Percentiles rank a stretch among this genome's conserved stretches.
phyloP scores from a whole-genome alignment of 2,113 vertebrate genomes.

The Syngnathoides biaculeatus region DNA sequence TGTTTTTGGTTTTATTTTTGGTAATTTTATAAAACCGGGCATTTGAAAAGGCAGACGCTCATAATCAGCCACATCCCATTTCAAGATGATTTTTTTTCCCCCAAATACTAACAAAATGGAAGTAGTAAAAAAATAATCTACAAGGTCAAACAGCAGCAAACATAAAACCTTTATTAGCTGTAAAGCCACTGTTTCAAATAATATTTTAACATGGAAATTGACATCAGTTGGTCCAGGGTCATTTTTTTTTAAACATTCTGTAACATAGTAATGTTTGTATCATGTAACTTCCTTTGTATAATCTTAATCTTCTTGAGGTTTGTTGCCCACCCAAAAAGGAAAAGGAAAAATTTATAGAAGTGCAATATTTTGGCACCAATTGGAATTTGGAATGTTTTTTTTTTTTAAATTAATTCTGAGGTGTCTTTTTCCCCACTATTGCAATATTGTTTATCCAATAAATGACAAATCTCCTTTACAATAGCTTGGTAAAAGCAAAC shows the following conservation, averaged over 20 bases:
- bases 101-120: not conserved
- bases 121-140: not conserved
- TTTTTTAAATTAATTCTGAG: not conserved
- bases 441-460: not conserved
- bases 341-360: not conserved
- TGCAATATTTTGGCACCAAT: not conserved
- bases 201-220: not conserved
- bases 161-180: not conserved
- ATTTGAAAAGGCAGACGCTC: not conserved
- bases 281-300: not conserved
- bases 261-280: not conserved
- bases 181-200: not conserved
- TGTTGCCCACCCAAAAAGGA: not conserved
- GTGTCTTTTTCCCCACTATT: not conserved
- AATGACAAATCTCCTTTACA: not conserved
- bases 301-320: not conserved
- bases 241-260: too few species aligned
- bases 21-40: not conserved
- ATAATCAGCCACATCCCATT: not conserved
- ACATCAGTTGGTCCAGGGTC: too few species aligned
- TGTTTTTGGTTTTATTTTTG: not conserved
- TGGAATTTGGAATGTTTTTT: not conserved
- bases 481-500: not conserved
- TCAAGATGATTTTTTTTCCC: not conserved
- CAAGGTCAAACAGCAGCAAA: not conserved